Percentiles rank a stretch among this genome's conserved stretches.
phyloP scores from a whole-genome alignment of 1,140 invertebrate genomes.

The Lepidurus couesii region DNA sequence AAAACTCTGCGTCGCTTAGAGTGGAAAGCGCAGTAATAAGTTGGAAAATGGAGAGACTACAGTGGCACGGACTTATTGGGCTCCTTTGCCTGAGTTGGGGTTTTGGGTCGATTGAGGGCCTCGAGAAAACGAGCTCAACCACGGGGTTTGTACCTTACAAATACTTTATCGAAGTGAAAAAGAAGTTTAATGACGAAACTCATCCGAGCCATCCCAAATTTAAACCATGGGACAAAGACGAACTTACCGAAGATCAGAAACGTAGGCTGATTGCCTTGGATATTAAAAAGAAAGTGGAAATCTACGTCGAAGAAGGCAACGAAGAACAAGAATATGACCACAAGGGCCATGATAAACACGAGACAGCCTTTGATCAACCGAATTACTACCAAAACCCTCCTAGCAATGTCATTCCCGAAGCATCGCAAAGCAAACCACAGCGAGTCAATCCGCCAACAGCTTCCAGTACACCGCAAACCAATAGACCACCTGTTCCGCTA shows the following conservation, averaged over 20 bases:
- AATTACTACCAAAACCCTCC: not conserved
- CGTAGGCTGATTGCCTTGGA: not conserved
- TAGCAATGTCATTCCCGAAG: not conserved
- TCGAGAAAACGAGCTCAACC: not conserved
- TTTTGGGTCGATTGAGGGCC: not conserved
- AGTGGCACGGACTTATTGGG: conserved; percentile 4
- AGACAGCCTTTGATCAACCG: not conserved
- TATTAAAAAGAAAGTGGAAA: not conserved
- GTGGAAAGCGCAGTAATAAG: not conserved
- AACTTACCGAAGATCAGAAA: conserved; percentile 3
- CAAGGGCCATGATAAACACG: conserved; percentile 13
- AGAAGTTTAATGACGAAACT: conserved; percentile 1
- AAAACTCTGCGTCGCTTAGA: not conserved
- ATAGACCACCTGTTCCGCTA: conserved; percentile 1
- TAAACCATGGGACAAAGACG: not conserved
- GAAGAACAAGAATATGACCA: not conserved
- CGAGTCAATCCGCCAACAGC: not conserved
- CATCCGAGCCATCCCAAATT: not conserved
- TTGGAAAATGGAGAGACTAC: not conserved
- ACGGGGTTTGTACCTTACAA: not conserved
- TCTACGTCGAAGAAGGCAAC: conserved; percentile 4
- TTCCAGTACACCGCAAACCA: not conserved
- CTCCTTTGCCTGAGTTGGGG: not conserved
- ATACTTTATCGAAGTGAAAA: conserved; percentile 10
- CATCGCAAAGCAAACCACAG: not conserved